Evolutionary conservation across 2,888 invertebrate species (phyloP), one percentile per base, ranked within the genome.

Genomic region (Coleophora deauratella): DNA sequence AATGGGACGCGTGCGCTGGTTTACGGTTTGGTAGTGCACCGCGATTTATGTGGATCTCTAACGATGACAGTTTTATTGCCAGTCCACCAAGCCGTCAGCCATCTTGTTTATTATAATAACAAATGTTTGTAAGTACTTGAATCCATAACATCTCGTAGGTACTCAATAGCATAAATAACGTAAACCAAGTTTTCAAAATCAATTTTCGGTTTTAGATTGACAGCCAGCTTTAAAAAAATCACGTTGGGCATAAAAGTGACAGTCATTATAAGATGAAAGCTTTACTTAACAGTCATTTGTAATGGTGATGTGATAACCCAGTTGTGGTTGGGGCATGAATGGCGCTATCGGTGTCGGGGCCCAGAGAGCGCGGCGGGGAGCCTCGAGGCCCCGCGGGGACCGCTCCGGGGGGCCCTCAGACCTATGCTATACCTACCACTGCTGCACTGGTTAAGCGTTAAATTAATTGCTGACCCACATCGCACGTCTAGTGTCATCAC

Each of bases 381-480:
- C 58, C 28, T 38, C 41, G 47, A 46, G 44, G 33, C 51, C 47
- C 43, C 54, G 35, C 46, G 51, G 50, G 59, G 62, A 56, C 60
- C 54, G 52, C 44, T 42, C 46, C 48, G 42, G 55, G 51, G 41
- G 43, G 47, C 56, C 57, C 35, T 45, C 46, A 43, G 52, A 33
- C 39, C 45, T 42, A 57, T 57, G 52, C 51, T 55, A 57, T 59
- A 40, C 40, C 41, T 57, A 57, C 55, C 55, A 53, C 60, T 59
- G 47, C 62, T 69, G 54, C 55, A 53, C 60, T 59, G 47, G 62
- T 69, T 72, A 76, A 74, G 71, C 70, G 72, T 72, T 72, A 74
- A 71, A 77, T 75, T 78, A 73, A 76, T 75, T 67, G 64, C 63
- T 68, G 62, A 11, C 53, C 60, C 62, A 62, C 66, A 64, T 61